These are phyloP conservation scores for Sympetrum striolatum DNA, from an alignment of 2,888 invertebrate genomes.

Conservation along the genomic window DNA sequence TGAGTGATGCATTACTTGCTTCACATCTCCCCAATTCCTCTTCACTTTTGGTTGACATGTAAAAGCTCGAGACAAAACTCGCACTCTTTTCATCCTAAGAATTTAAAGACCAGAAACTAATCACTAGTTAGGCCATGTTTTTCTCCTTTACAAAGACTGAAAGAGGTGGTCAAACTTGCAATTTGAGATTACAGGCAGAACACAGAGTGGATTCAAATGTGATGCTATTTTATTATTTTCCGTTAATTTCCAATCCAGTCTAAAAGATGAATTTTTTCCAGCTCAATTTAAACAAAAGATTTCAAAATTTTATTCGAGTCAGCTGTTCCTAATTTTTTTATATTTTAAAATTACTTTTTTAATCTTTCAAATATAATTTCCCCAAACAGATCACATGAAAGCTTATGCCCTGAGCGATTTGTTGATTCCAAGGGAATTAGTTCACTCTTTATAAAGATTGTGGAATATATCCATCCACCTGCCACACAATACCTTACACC, in stretches of 20 bases:
- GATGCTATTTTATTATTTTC: conserved; percentile 45
- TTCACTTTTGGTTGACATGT: not conserved
- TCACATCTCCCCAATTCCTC: not conserved
- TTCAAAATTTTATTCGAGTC: conserved; percentile 6
- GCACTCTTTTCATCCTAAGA: conserved; percentile 7
- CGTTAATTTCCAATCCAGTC: conserved; percentile 5
- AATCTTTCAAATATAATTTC: conserved; percentile 44
- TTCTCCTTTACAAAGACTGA: conserved; percentile 1
- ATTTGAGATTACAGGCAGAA: conserved; percentile 46
- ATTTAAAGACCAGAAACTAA: conserved; percentile 44
- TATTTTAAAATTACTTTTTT: conserved; percentile 48
- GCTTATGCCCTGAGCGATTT: conserved; percentile 45
- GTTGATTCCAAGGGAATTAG: conserved; percentile 46
- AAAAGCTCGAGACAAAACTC: conserved; percentile 42
- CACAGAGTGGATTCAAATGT: conserved; percentile 49
- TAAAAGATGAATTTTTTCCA: not conserved
- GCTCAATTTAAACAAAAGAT: conserved; percentile 28
- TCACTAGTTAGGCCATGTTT: conserved; percentile 45
- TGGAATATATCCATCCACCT: conserved; percentile 33
- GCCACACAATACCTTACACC: conserved; percentile 42
- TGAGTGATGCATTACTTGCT: not conserved
- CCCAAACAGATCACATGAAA: conserved; percentile 46
- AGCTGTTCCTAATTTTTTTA: conserved; percentile 52
- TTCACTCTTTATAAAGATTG: conserved; percentile 45
- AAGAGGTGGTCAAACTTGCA: conserved; percentile 42